Evolutionary conservation across 2,888 invertebrate genomes (phyloP).

Genomic region (Epistrophe eligans): DNA sequence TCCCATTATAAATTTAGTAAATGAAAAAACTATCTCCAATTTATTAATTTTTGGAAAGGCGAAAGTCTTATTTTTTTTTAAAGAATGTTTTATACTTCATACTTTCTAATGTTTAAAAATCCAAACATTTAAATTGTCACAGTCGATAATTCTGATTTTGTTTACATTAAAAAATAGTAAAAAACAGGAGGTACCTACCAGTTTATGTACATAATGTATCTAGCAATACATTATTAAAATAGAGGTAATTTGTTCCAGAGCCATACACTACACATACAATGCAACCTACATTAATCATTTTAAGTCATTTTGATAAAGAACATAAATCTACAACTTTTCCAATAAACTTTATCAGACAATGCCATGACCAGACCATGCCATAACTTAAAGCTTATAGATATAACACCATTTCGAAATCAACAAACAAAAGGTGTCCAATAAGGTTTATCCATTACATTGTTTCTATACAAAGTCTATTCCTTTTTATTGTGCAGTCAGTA

Average conservation of each 20-base stretch:
- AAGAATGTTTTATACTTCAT: too few relatives aligned
- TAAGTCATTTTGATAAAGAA: not conserved
- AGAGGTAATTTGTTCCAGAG: not conserved
- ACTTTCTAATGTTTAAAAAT: too few relatives aligned
- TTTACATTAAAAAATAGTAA: too few relatives aligned
- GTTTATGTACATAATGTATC: too few relatives aligned
- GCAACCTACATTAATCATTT: not conserved
- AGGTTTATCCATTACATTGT: not conserved
- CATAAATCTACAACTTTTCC: not conserved
- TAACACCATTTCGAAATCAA: not conserved
- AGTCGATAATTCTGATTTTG: too few relatives aligned
- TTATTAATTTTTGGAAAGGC: too few relatives aligned
- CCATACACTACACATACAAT: not conserved
- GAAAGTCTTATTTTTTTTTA: too few relatives aligned
- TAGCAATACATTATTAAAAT: not conserved
- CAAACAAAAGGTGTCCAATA: slow-evolving; percentile 3
- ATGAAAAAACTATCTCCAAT: too few relatives aligned
- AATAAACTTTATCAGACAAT: not conserved
- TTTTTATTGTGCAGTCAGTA: not conserved
- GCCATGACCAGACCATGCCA: not conserved
- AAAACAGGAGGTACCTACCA: too few relatives aligned
- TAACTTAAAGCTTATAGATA: not conserved
- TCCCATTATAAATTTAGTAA: too few relatives aligned
- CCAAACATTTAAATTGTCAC: too few relatives aligned
- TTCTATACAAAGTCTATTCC: not conserved